Evolutionary conservation across 2,888 invertebrate species (phyloP), one percentile per base, ranked within the genome.

Genomic region (Drosophila birchii): DNA sequence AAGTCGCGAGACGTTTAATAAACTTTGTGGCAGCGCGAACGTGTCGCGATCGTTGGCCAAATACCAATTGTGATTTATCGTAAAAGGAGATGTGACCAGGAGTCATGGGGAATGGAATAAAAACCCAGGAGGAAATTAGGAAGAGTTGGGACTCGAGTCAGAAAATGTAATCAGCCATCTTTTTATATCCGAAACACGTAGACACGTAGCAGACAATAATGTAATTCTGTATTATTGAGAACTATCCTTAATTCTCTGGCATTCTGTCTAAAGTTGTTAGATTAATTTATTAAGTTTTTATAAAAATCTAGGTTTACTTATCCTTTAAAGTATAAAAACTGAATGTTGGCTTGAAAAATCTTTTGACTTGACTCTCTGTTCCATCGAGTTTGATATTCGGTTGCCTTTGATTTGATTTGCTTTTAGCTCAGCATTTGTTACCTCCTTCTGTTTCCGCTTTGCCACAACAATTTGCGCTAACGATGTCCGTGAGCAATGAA

Each of bases 1-100:
- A 86, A 88, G 85, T 88, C 84, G 88, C 78, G 81, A 78, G 77
- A 78, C 87, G 85, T 81, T 88, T 86, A 88, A 86, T 86, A 86
- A 86, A 88, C 85, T 87, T 88, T 78, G 73, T 53, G 73, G 73
- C 73, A 56, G 53, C 72, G 63, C 58, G 75, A 79, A 79, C 81
- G 79, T 86, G 88, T 86, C 82, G 75, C 81, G 80, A 83, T 85
- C 87, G 77, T 58, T 74, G 69, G 69, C 79, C 81, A 79, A 74
- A 69, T 61, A 69, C 67, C 74, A 60, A 72, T 79, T 80, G 78
- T 88, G 86, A 86, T 86, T 86, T 86, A 86, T 84, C 39, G 43
- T 23, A 26, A 11, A 26, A 11, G 11, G n/a, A 36, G 57, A 39
- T 51, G 36, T 39, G 53, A 32, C 41, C 29, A 26, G 41, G 12